A percentile compares a stretch with the other conserved stretches of the same genome.
These are phyloP conservation scores for Criorhina ranunculi DNA, from an alignment of 2,888 invertebrate genomes.

Conservation along the genomic window DNA sequence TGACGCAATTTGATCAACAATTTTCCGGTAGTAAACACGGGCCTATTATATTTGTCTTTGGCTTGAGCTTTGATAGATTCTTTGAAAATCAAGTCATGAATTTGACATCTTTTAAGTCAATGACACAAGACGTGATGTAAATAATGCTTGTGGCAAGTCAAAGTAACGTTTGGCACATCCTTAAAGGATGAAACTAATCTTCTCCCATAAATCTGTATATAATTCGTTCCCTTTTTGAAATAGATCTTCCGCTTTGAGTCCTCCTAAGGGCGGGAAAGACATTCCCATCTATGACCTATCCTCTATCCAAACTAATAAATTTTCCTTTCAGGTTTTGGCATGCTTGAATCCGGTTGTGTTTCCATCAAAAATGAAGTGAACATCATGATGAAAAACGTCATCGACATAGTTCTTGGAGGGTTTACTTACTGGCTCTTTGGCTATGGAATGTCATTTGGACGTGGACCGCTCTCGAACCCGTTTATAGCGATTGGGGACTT, in stretches of 20 bases:
- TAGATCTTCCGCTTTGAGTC: too few relatives aligned
- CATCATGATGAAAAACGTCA: slow-evolving; percentile 98
- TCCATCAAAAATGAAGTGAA: slow-evolving; percentile 97
- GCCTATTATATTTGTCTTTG: background rate
- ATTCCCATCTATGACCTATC: too few relatives aligned
- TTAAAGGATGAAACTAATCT: too few relatives aligned
- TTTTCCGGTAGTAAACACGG: background rate
- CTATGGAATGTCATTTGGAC: slow-evolving; percentile 95
- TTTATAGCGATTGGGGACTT: slow-evolving; percentile 94
- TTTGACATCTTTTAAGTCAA: too few relatives aligned
- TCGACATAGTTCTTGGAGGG: slow-evolving; percentile 96
- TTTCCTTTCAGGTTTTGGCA: slow-evolving; percentile 91
- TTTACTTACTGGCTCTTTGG: slow-evolving; percentile 97
- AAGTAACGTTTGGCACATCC: too few relatives aligned
- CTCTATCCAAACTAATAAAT: background rate
- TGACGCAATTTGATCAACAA: background rate
- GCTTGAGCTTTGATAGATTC: background rate
- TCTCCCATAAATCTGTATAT: too few relatives aligned
- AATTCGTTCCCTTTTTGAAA: too few relatives aligned
- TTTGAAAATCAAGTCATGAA: too few relatives aligned
- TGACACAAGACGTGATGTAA: too few relatives aligned
- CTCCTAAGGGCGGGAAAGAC: too few relatives aligned
- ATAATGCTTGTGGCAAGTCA: too few relatives aligned
- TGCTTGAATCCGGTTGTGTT: slow-evolving; percentile 96
- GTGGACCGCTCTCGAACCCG: slow-evolving; percentile 89